Evolutionary conservation across 2,797 vertebrate species (phyloP), one percentile per base, ranked within the genome.

Genomic region (Sus cebifrons): DNA sequence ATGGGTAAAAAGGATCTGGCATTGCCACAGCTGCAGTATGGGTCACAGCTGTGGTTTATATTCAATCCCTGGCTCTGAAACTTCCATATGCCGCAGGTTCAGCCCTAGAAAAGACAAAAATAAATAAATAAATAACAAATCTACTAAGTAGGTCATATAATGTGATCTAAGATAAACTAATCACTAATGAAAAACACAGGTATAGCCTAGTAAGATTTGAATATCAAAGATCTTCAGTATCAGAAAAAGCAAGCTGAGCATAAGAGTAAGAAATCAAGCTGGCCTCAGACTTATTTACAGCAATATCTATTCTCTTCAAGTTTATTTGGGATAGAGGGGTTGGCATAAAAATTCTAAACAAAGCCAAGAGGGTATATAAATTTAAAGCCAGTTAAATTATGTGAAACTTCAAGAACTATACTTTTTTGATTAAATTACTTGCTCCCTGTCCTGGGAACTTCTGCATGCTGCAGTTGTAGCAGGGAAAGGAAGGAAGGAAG

Each of bases 341-440:
- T 91, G 52, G 21, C 16, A 40, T 44, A 91, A 87, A 93, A 36
- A 9, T 75, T 12, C 27, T 36, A 95, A 91, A 81, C 17, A 27
- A 79, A 73, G 8, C 16, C 40, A 89, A 79, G 62, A 81, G 23
- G 18, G 12, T 29, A 86, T 49, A 21, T 18, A 65, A 17, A 52
- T 65, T 21, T 65, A 89, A 86, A n/a, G 23, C 32, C 40, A 94
- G 68, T 3, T 91, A n/a, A 89, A n/a, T 65, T 64, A 64, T 73
- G 32, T 9, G 58, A 81, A 92, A 77, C 75, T 27, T 71, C 11
- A 88, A 86, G 17, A 58, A 81, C 18, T 74, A 13, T 82, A 85
- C 52, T 70, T 90, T 89, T 67, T 68, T 84, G 36, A 44, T 78
- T 96, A 78, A 29, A 67, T 78, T 60, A 36, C 27, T 89, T 79